Percentiles rank a stretch among this genome's conserved stretches.
Evolutionary conservation across 1,140 invertebrate species (phyloP).

Genomic region (Gryllus bimaculatus): DNA sequence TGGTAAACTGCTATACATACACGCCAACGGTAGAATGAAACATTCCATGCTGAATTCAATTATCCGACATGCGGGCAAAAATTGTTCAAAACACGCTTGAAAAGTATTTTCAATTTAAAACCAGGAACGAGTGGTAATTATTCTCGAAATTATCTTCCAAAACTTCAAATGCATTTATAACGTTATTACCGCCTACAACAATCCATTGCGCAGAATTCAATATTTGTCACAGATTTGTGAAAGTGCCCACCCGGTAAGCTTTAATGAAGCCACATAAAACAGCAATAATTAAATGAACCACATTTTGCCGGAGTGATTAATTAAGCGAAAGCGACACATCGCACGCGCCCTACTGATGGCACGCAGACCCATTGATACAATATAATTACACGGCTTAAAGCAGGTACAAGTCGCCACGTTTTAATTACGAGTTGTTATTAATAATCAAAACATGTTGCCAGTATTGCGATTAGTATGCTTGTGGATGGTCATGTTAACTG

Average conservation of each 20-base stretch:
- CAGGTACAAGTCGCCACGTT: not conserved
- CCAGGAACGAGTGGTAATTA: no score
- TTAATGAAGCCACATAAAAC: not conserved
- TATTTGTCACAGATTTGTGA: constrained; percentile 1
- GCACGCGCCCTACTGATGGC: not conserved
- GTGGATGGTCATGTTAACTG: no score
- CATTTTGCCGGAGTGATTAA: not conserved
- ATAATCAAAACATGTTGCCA: not conserved
- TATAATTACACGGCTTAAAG: not conserved
- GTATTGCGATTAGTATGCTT: no score
- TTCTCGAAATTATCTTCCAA: no score
- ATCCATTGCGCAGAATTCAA: not conserved
- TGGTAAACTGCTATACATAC: no score
- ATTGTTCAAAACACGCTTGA: no score
- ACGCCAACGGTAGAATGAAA: no score
- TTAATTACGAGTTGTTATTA: not conserved
- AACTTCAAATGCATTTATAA: no score
- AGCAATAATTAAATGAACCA: not conserved
- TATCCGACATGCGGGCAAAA: no score
- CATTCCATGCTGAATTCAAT: no score
- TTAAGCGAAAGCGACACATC: not conserved
- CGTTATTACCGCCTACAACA: not conserved
- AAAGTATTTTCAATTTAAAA: no score
- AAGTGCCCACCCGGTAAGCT: not conserved
- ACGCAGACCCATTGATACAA: not conserved